Percentiles rank a stretch among this genome's conserved stretches.
Conservation (phyloP, 2,888 invertebrate genomes). For the Colletes collaris region DNA sequence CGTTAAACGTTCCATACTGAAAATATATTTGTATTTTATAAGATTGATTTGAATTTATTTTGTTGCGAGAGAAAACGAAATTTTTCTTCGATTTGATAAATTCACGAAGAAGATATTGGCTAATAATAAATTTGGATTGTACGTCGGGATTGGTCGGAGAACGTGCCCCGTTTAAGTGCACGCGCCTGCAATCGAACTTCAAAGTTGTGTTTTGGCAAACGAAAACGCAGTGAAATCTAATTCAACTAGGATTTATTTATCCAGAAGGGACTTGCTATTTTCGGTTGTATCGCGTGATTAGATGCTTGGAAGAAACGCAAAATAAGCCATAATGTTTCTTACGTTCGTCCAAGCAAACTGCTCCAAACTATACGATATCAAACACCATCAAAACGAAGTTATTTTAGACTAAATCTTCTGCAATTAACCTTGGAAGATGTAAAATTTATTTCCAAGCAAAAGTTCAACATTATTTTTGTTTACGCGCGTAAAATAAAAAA, state of each 20-base stretch:
- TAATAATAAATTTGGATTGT: not conserved
- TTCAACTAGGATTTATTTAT: not conserved
- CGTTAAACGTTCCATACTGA: too few relatives aligned
- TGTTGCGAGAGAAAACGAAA: not conserved
- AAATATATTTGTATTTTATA: too few relatives aligned
- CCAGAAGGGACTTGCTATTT: not conserved
- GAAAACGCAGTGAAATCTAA: constrained; percentile 12
- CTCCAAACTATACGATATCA: too few relatives aligned
- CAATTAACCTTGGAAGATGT: too few relatives aligned
- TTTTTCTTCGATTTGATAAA: not conserved
- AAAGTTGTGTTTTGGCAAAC: not conserved
- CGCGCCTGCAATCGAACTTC: constrained; percentile 12
- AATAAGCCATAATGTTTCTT: too few relatives aligned
- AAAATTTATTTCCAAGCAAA: too few relatives aligned
- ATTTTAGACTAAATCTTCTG: too few relatives aligned
- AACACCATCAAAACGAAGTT: too few relatives aligned
- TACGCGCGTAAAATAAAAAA: too few relatives aligned
- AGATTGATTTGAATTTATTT: too few relatives aligned
- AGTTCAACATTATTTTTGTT: too few relatives aligned
- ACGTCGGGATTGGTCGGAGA: constrained; percentile 2
- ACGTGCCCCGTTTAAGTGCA: constrained; percentile 8
- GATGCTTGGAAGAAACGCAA: not conserved
- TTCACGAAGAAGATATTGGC: not conserved
- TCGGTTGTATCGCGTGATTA: not conserved
- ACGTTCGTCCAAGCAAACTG: too few relatives aligned